A percentile compares a stretch with the other conserved stretches of the same genome.
Conservation (phyloP, 2,113 vertebrate genomes). For the Phycodurus eques region DNA sequence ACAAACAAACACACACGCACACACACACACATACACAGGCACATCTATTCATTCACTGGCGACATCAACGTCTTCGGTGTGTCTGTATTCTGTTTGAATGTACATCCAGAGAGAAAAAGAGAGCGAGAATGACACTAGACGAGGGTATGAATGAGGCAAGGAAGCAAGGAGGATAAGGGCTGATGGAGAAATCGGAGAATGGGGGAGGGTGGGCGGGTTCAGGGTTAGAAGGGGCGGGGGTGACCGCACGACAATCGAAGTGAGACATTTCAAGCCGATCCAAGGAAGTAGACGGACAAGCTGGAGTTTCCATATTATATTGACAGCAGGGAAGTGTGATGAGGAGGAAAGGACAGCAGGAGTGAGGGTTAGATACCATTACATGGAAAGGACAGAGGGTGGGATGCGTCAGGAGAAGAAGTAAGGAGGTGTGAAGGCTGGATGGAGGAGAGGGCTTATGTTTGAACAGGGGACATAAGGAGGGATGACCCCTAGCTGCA, state of each 20-base stretch:
- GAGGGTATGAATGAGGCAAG: constrained; percentile 6
- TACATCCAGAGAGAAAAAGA: constrained; percentile 35
- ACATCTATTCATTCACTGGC: constrained; percentile 31
- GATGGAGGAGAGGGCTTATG: too few species aligned
- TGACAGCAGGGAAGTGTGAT: background rate
- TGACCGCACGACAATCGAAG: background rate
- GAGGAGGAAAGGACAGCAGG: background rate
- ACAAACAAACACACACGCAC: constrained; percentile 10
- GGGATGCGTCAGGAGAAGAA: too few species aligned
- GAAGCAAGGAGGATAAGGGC: background rate
- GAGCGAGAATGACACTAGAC: constrained; percentile 19
- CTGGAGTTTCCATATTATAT: background rate
- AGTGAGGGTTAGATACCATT: background rate
- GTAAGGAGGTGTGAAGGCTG: too few species aligned
- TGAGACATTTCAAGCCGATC: background rate
- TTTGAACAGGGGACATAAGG: background rate
- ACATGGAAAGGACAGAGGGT: background rate
- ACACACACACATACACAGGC: background rate
- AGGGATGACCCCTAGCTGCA: background rate
- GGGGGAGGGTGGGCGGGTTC: background rate
- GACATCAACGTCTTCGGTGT: constrained; percentile 30
- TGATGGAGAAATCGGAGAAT: background rate
- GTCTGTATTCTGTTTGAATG: constrained; percentile 57
- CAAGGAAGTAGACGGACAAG: background rate
- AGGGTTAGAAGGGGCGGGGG: background rate